Conservation (phyloP, 2,113 vertebrate genomes). For the Phyllopteryx taeniolatus region DNA sequence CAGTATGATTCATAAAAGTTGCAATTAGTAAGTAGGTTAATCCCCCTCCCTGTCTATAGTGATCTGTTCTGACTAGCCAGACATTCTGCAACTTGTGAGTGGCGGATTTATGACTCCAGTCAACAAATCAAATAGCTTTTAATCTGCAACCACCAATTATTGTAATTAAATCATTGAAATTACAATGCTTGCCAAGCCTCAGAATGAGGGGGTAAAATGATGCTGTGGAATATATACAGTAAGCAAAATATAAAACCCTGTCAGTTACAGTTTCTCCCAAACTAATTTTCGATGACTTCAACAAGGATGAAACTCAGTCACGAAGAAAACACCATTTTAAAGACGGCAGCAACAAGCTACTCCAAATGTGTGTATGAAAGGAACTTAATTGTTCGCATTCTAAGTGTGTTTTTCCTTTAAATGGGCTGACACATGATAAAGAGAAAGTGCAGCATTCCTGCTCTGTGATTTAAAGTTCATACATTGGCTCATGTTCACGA, state of each 20-base stretch:
- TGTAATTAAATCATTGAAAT: slow-evolving; percentile 68
- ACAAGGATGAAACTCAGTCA: slow-evolving; percentile 30
- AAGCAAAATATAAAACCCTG: slow-evolving; percentile 46
- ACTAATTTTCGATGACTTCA: slow-evolving; percentile 48
- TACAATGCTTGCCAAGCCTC: slow-evolving; percentile 52
- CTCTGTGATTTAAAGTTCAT: slow-evolving; percentile 13
- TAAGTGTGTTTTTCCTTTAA: slow-evolving; percentile 10
- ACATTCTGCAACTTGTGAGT: slow-evolving; percentile 63
- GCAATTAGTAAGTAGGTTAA: slow-evolving; percentile 74
- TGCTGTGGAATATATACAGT: slow-evolving; percentile 46
- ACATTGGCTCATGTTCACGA: slow-evolving; percentile 40
- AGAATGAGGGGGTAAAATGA: slow-evolving; percentile 35
- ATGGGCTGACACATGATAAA: slow-evolving; percentile 24
- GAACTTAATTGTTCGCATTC: slow-evolving; percentile 11
- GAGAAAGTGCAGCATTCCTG: slow-evolving; percentile 34
- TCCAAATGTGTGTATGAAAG: slow-evolving; percentile 40
- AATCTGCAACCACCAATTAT: slow-evolving; percentile 76
- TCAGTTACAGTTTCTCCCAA: slow-evolving; percentile 25
- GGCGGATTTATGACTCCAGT: slow-evolving; percentile 75
- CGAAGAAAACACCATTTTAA: slow-evolving; percentile 31
- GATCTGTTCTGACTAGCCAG: slow-evolving; percentile 64
- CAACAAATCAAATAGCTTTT: slow-evolving; percentile 71
- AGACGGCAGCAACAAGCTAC: slow-evolving; percentile 30
- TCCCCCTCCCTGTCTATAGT: slow-evolving; percentile 60
- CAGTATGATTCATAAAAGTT: slow-evolving; percentile 72